phyloP scores from a whole-genome alignment of 2,888 invertebrate species.

The Opisthograptis luteolata region DNA sequence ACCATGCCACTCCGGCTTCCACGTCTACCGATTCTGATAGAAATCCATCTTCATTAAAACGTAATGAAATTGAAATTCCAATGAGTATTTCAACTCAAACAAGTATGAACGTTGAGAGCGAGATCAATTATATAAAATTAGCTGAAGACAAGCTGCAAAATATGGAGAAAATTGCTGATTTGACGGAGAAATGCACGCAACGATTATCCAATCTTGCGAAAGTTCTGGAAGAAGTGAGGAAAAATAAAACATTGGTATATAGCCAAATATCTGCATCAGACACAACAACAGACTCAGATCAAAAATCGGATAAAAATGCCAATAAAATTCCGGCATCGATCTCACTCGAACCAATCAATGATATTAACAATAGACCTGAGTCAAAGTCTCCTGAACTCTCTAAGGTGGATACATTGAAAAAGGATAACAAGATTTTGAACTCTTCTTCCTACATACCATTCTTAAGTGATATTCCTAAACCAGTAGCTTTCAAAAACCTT shows the following conservation, averaged over 20 bases:
- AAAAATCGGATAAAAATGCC: constrained; percentile 52
- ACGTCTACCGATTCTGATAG: constrained; percentile 52
- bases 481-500: constrained; percentile 43
- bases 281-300: constrained; percentile 64
- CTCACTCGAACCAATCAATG: constrained; percentile 26
- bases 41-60: constrained; percentile 31
- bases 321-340: constrained; percentile 28
- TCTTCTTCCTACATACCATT: constrained; percentile 53
- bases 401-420: constrained; percentile 26
- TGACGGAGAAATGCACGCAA: constrained; percentile 77
- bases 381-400: constrained; percentile 33
- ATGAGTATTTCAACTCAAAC: constrained; percentile 69
- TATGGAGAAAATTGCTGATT: constrained; percentile 78
- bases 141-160: constrained; percentile 76
- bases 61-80: constrained; percentile 40
- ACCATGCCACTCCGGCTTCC: constrained; percentile 37
- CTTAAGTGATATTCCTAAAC: constrained; percentile 67
- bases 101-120: constrained; percentile 53
- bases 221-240: constrained; percentile 77
- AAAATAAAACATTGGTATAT: constrained; percentile 71
- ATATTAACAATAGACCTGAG: constrained; percentile 31
- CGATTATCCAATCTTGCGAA: constrained; percentile 76
- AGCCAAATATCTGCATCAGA: constrained; percentile 70
- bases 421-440: constrained; percentile 27
- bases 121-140: constrained; percentile 65